These are phyloP conservation scores for Teleogryllus oceanicus DNA, from an alignment of 2,888 invertebrate species.

Conservation along the genomic window DNA sequence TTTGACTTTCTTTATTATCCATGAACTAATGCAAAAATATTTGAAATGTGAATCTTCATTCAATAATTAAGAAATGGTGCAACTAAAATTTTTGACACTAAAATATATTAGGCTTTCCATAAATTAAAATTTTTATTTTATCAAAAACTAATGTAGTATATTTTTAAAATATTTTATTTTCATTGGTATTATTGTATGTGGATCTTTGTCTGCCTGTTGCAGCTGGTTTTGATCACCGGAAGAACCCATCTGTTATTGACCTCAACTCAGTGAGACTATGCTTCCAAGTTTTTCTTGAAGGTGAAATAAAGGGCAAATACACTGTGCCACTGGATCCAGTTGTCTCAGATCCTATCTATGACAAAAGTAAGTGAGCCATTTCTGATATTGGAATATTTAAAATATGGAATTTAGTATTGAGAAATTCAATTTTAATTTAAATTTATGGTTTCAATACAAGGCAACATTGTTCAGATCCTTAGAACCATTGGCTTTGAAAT, in stretches of 20 bases:
- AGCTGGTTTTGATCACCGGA: slow-evolving; percentile 10
- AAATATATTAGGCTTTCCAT: not conserved
- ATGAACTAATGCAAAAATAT: no score
- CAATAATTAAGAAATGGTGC: no score
- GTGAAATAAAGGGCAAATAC: not conserved
- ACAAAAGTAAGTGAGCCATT: not conserved
- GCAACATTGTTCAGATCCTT: no score
- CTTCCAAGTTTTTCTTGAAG: not conserved
- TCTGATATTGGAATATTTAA: no score
- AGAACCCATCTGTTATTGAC: not conserved
- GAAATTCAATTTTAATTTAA: no score
- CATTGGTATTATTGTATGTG: not conserved
- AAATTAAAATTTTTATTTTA: not conserved
- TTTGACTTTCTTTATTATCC: no score
- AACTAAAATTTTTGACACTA: no score
- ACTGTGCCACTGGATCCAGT: not conserved
- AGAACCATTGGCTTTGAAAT: no score
- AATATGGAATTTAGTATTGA: no score
- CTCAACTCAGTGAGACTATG: not conserved
- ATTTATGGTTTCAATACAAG: no score
- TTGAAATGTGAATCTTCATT: no score
- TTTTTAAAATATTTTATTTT: not conserved
- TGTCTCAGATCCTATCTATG: not conserved
- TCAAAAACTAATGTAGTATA: not conserved
- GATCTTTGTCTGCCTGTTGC: not conserved